Conservation (phyloP, 2,113 vertebrate genomes). For the Pterocles gutturalis region DNA sequence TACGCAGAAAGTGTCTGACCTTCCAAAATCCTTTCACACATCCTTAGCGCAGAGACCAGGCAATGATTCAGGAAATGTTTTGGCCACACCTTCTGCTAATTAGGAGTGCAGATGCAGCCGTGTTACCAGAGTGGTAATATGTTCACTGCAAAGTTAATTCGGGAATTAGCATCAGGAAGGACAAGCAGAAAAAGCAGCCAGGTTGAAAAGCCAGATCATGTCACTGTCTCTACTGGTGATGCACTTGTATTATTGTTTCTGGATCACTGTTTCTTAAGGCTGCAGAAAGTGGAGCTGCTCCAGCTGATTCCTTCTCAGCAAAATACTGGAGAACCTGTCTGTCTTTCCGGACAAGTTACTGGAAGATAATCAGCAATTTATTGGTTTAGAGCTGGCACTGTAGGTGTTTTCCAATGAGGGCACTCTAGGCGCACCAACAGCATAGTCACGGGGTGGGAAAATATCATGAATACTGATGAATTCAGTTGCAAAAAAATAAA, state of each 20-base stretch:
- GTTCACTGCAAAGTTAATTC: conserved; percentile 24
- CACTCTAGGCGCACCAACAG: neutral
- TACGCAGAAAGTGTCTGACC: neutral
- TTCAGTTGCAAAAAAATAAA: neutral
- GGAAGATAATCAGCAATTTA: neutral
- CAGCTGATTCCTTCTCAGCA: neutral
- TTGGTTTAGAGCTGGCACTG: neutral
- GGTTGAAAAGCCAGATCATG: neutral
- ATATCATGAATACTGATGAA: fast-evolving
- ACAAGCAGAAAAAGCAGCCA: conserved; percentile 6
- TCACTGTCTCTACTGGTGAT: neutral
- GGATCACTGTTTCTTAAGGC: neutral
- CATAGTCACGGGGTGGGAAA: neutral
- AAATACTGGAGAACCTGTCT: neutral
- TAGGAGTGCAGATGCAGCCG: conserved; percentile 18
- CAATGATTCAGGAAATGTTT: neutral
- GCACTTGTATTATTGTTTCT: neutral
- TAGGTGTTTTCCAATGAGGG: neutral
- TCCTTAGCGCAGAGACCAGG: neutral
- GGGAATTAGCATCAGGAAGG: neutral
- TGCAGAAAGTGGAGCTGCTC: neutral
- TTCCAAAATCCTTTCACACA: conserved; percentile 44
- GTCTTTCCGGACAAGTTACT: neutral
- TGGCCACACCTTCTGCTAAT: conserved; percentile 19
- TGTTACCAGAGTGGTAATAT: conserved; percentile 7